These are phyloP conservation scores for Amniataba percoides DNA, from an alignment of 2,797 vertebrate genomes.

Conservation along the genomic window DNA sequence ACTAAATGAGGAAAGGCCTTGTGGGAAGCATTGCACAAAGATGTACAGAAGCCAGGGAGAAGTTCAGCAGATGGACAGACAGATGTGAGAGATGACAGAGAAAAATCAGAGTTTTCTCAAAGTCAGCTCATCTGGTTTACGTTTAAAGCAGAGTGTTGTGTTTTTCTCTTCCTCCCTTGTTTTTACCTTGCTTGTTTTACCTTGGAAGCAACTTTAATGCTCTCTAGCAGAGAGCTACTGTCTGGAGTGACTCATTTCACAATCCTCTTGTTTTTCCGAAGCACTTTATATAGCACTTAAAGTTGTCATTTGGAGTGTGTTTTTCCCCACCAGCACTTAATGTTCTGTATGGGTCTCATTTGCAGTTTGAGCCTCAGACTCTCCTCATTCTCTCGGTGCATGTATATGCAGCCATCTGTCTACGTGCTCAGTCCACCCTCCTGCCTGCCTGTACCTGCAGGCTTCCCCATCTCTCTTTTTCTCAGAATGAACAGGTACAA, in stretches of 20 bases:
- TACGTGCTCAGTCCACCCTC: slow-evolving; percentile 21
- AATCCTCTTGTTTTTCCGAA: slow-evolving; percentile 59
- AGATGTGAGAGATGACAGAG: slow-evolving; percentile 15
- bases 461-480: slow-evolving; percentile 38
- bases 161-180: background rate
- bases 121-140: slow-evolving; percentile 15
- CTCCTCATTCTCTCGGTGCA: slow-evolving; percentile 30
- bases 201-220: slow-evolving; percentile 34
- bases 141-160: slow-evolving; percentile 6
- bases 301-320: slow-evolving; percentile 63
- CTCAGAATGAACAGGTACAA: slow-evolving; percentile 51
- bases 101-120: background rate
- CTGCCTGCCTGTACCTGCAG: slow-evolving; percentile 43
- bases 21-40: slow-evolving; percentile 30
- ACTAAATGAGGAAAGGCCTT: slow-evolving; percentile 26
- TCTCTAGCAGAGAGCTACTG: slow-evolving; percentile 24
- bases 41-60: background rate
- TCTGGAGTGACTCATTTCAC: slow-evolving; percentile 61
- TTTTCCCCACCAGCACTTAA: slow-evolving; percentile 47
- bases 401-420: slow-evolving; percentile 47
- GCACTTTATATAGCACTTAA: slow-evolving; percentile 66
- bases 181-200: slow-evolving; percentile 40
- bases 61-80: slow-evolving; percentile 9
- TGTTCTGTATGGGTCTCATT: slow-evolving; percentile 60
- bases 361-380: slow-evolving; percentile 56